Evolutionary conservation across 2,797 vertebrate genomes (phyloP).

Genomic region (Melanotaenia maccullochi): DNA sequence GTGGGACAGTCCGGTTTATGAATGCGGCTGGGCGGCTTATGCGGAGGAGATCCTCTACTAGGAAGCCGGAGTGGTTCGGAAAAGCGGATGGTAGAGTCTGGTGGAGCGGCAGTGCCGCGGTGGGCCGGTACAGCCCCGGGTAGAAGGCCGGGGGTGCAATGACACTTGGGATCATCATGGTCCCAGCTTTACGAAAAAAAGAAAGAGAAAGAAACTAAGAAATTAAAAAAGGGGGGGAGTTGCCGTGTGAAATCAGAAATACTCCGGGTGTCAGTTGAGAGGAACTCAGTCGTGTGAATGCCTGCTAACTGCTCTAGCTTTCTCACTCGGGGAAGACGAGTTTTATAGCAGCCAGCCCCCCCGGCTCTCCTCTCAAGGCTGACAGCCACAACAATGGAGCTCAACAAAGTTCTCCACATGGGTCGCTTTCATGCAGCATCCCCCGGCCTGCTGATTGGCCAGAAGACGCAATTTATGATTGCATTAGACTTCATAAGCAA

Average conservation of each 20-base stretch:
- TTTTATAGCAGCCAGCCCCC: conserved; percentile 89
- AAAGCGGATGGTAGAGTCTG: conserved; percentile 89
- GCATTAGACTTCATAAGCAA: conserved; percentile 97
- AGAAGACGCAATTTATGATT: conserved; percentile 93
- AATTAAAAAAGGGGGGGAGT: neutral
- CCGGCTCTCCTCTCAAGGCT: conserved; percentile 84
- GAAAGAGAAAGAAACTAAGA: neutral
- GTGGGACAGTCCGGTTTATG: conserved; percentile 80
- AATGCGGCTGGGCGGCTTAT: conserved; percentile 89
- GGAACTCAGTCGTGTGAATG: conserved; percentile 76
- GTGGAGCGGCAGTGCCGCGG: conserved; percentile 88
- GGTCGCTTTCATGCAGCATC: conserved; percentile 88
- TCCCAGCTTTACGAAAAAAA: conserved; percentile 53
- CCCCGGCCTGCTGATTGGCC: conserved; percentile 89
- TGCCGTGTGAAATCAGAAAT: conserved; percentile 45
- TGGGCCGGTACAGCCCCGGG: conserved; percentile 90
- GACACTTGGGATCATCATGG: conserved; percentile 96
- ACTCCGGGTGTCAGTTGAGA: conserved; percentile 64
- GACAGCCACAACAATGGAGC: conserved; percentile 94
- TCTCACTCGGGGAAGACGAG: conserved; percentile 75
- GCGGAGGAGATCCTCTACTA: conserved; percentile 95
- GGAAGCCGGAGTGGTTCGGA: conserved; percentile 89
- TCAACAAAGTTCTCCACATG: conserved; percentile 95
- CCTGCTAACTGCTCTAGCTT: conserved; percentile 80
- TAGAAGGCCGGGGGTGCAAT: conserved; percentile 90